phyloP scores from a whole-genome alignment of 2,797 vertebrate genomes.

The Sylvilagus floridanus region DNA sequence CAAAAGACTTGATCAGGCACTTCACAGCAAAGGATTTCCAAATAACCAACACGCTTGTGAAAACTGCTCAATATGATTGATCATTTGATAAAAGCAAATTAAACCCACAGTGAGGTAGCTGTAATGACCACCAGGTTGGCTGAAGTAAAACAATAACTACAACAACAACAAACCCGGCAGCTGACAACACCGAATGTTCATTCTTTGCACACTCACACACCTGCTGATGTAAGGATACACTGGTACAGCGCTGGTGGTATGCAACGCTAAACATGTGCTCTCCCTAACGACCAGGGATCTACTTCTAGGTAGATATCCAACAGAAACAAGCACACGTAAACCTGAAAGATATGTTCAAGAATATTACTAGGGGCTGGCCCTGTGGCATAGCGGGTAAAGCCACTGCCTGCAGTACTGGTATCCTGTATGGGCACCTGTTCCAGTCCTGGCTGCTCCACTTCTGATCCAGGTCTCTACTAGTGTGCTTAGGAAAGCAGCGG shows the following conservation, averaged over 20 bases:
- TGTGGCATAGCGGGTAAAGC: no score
- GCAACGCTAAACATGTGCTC: neutral
- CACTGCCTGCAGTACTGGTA: no score
- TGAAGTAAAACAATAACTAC: neutral
- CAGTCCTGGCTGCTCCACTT: no score
- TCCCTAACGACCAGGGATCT: neutral
- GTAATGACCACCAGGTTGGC: neutral
- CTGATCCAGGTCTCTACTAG: no score
- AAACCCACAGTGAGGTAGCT: neutral
- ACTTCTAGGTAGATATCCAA: neutral
- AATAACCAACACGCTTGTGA: neutral
- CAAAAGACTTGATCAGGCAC: neutral
- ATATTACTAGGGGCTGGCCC: neutral
- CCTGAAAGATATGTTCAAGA: neutral
- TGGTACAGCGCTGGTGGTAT: neutral
- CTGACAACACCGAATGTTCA: neutral
- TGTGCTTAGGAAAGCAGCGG: no score
- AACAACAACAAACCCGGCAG: neutral
- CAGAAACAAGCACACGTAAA: neutral
- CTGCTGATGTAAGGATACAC: neutral
- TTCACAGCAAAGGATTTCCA: neutral
- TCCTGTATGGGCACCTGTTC: no score
- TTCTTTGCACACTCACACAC: no score
- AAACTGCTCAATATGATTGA: neutral
- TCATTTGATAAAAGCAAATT: constrained; percentile 7